phyloP scores from a whole-genome alignment of 2,888 invertebrate genomes.

The Melinaea marsaeus region DNA sequence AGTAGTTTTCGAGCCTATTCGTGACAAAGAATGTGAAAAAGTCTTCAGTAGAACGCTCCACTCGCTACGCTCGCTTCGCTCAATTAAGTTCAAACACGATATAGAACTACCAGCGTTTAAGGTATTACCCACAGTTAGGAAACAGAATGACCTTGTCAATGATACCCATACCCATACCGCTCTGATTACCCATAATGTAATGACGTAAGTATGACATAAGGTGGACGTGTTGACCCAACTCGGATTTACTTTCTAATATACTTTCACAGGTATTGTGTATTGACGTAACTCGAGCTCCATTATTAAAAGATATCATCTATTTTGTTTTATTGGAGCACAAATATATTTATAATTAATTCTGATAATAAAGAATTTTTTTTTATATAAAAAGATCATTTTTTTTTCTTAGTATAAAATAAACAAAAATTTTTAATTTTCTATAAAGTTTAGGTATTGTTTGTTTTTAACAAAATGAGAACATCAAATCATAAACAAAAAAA shows the following conservation, averaged over 20 bases:
- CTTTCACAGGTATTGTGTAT: constrained; percentile 72
- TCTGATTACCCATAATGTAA: constrained; percentile 70
- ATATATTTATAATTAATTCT: not conserved
- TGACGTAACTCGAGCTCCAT: constrained; percentile 50
- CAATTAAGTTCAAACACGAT: too few relatives aligned
- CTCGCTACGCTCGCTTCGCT: too few relatives aligned
- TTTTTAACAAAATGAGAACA: too few relatives aligned
- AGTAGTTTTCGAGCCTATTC: too few relatives aligned
- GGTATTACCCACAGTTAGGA: not conserved
- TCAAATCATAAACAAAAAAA: not conserved
- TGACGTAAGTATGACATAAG: constrained; percentile 76
- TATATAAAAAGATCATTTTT: not conserved
- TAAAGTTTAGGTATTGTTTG: too few relatives aligned
- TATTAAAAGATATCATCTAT: not conserved
- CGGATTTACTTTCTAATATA: constrained; percentile 65
- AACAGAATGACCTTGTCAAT: constrained; percentile 33
- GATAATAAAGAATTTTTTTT: too few relatives aligned
- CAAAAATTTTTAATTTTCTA: not conserved
- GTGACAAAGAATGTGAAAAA: too few relatives aligned
- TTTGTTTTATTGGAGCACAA: not conserved
- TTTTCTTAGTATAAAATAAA: not conserved
- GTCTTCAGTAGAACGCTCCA: too few relatives aligned
- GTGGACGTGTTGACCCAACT: constrained; percentile 67
- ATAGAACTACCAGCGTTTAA: not conserved
- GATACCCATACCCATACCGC: constrained; percentile 49